Evolutionary conservation across 2,113 vertebrate genomes (phyloP), one percentile per base, ranked within the genome.

Genomic region (Trochalopteron elliotii): DNA sequence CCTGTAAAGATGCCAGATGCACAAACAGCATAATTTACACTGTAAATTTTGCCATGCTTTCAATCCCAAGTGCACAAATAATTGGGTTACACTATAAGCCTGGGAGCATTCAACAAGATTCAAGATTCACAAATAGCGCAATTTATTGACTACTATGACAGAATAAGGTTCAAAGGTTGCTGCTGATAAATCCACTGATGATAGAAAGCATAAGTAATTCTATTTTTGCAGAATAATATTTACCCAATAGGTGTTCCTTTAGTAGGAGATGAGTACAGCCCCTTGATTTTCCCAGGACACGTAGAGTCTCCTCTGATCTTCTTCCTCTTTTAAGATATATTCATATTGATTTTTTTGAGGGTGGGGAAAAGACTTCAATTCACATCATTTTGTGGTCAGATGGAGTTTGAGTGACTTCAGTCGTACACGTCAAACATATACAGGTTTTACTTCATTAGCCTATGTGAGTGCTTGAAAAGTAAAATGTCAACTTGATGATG

Each of bases 31-130:
- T 45, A 7, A 60, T 45, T 52, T 40, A 21, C 13, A 21, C 23
- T 53, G 5, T 18, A n/a, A 89, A 20, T n/a, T 23, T 53, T 64
- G 9, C 14, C 20, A 31, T 0, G 0, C 14, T 47, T 0, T 0
- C 39, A n/a, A 35, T 35, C 6, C 16, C 21, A 68, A 8, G 10
- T 35, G 24, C 13, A 31, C 9, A 61, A 53, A 68, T 47, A 35
- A 18, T 10, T 47, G 39, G n/a, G 6, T 60, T 60, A n/a, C n/a
- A 8, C 9, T 31, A 2, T 22, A 39, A 60, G 24, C 11, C 45
- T 35, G 14, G 20, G 11, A 60, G 7, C 3, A 40, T 15, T 60
- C 55, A 68, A 19, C 17, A 83, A 60, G 39, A 45, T 37, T 56
- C 18, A 22, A 44, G 22, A 52, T 40, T 53, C 24, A 53, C 11